Conservation (phyloP, 2,113 vertebrate genomes). For the Diadophis punctatus region DNA sequence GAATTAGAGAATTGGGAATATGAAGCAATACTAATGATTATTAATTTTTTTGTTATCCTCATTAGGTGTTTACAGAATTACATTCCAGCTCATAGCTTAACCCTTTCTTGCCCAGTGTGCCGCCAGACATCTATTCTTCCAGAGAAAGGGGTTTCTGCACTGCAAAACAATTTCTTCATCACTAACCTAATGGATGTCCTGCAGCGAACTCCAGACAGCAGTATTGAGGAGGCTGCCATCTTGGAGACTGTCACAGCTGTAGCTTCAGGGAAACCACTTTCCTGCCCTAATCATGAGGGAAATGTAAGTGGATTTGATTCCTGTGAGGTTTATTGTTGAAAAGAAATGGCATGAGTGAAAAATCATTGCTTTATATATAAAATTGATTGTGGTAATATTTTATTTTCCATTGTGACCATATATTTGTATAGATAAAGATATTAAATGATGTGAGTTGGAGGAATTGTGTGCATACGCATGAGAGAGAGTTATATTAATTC, state of each 20-base stretch:
- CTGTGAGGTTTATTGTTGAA: neutral
- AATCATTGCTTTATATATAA: neutral
- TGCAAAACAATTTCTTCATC: slow-evolving; percentile 99
- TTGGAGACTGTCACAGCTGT: slow-evolving; percentile 82
- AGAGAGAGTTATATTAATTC: neutral
- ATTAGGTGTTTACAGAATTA: slow-evolving; percentile 95
- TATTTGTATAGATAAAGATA: neutral
- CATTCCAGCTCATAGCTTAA: slow-evolving; percentile 92
- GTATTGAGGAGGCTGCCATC: slow-evolving; percentile 79
- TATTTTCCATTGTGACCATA: neutral
- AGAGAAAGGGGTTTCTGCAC: slow-evolving; percentile 94
- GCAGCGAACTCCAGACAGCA: slow-evolving; percentile 82
- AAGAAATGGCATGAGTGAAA: neutral
- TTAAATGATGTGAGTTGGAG: neutral
- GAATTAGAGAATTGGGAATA: neutral
- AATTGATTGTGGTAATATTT: neutral
- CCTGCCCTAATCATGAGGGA: slow-evolving; percentile 94
- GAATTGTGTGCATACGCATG: neutral
- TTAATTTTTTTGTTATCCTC: slow-evolving; percentile 15
- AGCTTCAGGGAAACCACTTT: slow-evolving; percentile 84
- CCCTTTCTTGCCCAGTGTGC: slow-evolving; percentile 94
- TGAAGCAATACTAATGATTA: neutral
- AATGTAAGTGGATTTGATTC: slow-evolving; percentile 75
- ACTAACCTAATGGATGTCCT: slow-evolving; percentile 99
- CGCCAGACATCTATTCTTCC: slow-evolving; percentile 97